Evolutionary conservation across 2,113 vertebrate genomes (phyloP).

Genomic region (Laticauda colubrina): DNA sequence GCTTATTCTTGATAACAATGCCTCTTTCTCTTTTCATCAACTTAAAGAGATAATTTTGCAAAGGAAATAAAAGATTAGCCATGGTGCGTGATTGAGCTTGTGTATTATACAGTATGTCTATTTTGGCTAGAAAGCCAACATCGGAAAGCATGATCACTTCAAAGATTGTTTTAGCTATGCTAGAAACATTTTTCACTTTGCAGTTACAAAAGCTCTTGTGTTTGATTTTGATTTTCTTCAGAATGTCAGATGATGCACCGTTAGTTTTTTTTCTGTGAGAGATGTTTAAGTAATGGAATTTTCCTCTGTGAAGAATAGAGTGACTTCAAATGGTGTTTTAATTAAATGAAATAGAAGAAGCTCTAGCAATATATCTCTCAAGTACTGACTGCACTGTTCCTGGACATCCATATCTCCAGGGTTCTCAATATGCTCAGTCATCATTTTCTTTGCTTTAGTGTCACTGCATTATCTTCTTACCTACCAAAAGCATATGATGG

Average conservation of each 20-base stretch:
- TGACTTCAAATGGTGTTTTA: constrained; percentile 44
- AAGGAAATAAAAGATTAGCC: constrained; percentile 51
- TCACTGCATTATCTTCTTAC: not conserved
- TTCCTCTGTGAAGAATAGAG: constrained; percentile 56
- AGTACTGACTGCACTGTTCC: not conserved
- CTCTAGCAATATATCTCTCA: constrained; percentile 34
- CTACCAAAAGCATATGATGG: not conserved
- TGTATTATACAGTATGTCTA: constrained; percentile 13
- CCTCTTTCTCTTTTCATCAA: constrained; percentile 32
- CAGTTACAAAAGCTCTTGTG: constrained; percentile 43
- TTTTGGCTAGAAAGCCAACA: constrained; percentile 41
- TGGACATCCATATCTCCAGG: not conserved
- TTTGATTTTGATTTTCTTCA: constrained; percentile 50
- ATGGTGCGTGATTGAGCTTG: not conserved
- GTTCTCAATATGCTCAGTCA: not conserved
- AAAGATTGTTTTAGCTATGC: constrained; percentile 57
- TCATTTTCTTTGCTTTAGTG: not conserved
- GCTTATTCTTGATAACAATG: not conserved
- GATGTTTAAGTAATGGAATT: constrained; percentile 49
- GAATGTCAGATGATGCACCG: constrained; percentile 42
- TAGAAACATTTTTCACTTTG: constrained; percentile 42
- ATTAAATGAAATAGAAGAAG: constrained; percentile 53
- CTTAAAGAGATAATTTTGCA: constrained; percentile 38
- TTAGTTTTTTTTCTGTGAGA: constrained; percentile 58
- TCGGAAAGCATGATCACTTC: constrained; percentile 57